Evolutionary conservation across 2,888 invertebrate genomes (phyloP), one percentile per base, ranked within the genome.

Genomic region (Eupithecia pulchellata): DNA sequence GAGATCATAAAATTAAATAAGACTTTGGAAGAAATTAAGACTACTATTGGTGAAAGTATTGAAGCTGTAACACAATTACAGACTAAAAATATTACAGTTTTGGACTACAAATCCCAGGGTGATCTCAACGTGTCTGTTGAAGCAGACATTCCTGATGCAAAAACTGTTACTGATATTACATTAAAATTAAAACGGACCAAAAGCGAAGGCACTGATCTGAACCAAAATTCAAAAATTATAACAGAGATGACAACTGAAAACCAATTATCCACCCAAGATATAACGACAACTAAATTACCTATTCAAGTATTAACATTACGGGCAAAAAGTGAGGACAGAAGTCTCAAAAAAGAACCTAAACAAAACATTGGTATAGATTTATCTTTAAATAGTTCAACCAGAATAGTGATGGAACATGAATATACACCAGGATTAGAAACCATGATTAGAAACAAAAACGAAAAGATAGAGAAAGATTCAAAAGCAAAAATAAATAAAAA

Each of bases 281-380:
- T 32, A 11, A n/a, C 9, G 11, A 60, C 20, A 60, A n/a, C 14
- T 20, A 4, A 60, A n/a, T n/a, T 32, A 60, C 29, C 20, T 29
- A 14, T 17, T 29, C 17, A 29, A 62, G n/a, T 29, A 55, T 30
- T 27, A 42, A 27, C 17, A 58, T 1, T 32, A 25, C 57, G 29
- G 64, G 34, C 66, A 47, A 64, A 58, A 66, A 34, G 17, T 25
- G 66, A 63, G 14, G 25, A 14, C 42, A 70, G 62, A 66, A 30
- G 25, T 66, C 52, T 6, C 57, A 57, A 17, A 57, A 29, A 57
- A 57, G 25, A 52, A 25, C 25, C 25, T 25, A 52, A 52, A 52
- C 11, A 11, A 3, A 52, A 52, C 13, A 52, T 25, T 9, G 52
- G 52, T 52, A 52, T 52, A 52, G 13, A 52, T 52, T 52, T 52